Percentiles rank a stretch among this genome's conserved stretches.
Conservation (phyloP, 2,797 vertebrate genomes). For the Pristis pectinata region DNA sequence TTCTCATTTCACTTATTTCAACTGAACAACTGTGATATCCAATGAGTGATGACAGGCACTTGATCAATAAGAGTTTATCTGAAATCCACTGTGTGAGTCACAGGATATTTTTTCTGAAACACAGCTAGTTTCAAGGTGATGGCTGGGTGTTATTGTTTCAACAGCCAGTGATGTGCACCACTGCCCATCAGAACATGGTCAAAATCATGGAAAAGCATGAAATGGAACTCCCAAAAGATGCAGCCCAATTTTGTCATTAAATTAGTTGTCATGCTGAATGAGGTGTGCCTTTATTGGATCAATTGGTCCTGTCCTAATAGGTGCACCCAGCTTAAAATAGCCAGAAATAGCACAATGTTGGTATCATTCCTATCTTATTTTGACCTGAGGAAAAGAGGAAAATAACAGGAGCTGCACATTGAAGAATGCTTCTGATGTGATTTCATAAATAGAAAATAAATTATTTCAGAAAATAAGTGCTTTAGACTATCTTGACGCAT, state of each 20-base stretch:
- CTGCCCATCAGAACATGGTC: background rate
- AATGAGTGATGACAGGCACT: background rate
- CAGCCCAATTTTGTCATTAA: background rate
- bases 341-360: no score
- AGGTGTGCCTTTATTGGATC: background rate
- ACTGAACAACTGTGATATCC: background rate
- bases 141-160: background rate
- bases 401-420: background rate
- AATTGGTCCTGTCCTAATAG: background rate
- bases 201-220: background rate
- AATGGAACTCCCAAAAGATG: background rate
- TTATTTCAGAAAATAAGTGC: background rate
- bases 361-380: background rate
- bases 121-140: background rate
- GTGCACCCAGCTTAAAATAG: background rate
- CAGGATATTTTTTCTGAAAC: background rate
- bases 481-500: background rate
- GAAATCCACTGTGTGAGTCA: background rate
- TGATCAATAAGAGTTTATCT: background rate
- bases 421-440: background rate
- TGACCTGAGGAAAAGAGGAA: background rate
- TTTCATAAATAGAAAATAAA: background rate
- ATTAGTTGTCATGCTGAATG: background rate
- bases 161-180: background rate
- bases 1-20: background rate